phyloP scores from a whole-genome alignment of 2,888 invertebrate species.

The Lithodes maja region DNA sequence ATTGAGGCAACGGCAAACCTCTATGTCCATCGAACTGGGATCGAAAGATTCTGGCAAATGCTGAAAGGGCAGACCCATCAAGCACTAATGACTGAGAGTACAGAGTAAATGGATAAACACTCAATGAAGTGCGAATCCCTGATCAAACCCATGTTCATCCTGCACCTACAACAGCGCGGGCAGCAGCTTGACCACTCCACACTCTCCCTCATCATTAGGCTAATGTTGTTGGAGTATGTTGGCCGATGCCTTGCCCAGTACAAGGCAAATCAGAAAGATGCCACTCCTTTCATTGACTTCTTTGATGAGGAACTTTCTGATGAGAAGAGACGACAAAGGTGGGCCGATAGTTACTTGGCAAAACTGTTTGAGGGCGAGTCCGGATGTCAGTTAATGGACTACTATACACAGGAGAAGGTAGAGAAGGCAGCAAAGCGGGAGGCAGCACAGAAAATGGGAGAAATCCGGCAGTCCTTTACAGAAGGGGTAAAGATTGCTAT shows the following conservation, averaged over 20 bases:
- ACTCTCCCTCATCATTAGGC: background rate
- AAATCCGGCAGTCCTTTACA: background rate
- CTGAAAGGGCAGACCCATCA: slow-evolving; percentile 38
- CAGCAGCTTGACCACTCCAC: background rate
- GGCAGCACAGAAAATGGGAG: background rate
- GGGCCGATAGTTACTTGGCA: background rate
- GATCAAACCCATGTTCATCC: slow-evolving; percentile 58
- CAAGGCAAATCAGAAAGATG: background rate
- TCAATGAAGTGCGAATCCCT: slow-evolving; percentile 58
- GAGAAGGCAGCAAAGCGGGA: slow-evolving; percentile 22
- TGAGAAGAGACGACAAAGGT: slow-evolving; percentile 11
- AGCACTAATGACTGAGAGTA: slow-evolving; percentile 61
- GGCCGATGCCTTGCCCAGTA: slow-evolving; percentile 47
- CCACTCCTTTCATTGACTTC: slow-evolving; percentile 36
- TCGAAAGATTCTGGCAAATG: slow-evolving; percentile 14
- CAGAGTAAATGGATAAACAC: background rate
- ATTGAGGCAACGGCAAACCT: slow-evolving; percentile 51
- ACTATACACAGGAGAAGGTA: slow-evolving; percentile 20
- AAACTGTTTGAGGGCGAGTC: background rate
- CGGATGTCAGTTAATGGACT: background rate
- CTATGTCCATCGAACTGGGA: slow-evolving; percentile 29
- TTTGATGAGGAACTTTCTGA: slow-evolving; percentile 12
- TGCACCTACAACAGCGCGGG: slow-evolving; percentile 11
- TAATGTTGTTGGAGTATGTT: slow-evolving; percentile 47
- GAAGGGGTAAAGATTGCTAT: background rate